These are phyloP conservation scores for Amphipyra berbera DNA, from an alignment of 2,888 invertebrate species.

Conservation along the genomic window DNA sequence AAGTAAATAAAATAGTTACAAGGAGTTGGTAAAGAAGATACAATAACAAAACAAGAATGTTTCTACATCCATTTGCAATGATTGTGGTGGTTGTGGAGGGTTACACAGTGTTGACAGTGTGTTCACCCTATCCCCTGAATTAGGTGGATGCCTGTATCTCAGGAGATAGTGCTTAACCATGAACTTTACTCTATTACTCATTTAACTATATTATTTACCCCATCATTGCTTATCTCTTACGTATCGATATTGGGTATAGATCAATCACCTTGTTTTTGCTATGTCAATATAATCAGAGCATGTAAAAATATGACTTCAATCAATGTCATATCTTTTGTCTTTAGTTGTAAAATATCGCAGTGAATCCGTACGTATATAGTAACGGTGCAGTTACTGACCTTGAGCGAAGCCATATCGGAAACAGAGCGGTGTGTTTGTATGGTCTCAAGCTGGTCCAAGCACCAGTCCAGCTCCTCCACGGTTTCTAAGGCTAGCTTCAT, in stretches of 20 bases:
- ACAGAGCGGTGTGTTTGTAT: conserved; percentile 99
- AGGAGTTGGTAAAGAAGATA: no score
- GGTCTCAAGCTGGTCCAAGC: conserved; percentile 99
- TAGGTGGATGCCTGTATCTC: no score
- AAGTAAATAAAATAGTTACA: no score
- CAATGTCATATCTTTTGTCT: conserved; percentile 19
- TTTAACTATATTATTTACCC: not conserved
- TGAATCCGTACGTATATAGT: conserved; percentile 46
- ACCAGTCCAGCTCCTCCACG: conserved; percentile 99
- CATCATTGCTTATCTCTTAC: conserved; percentile 29
- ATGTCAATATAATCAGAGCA: conserved; percentile 28
- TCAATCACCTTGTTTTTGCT: conserved; percentile 42
- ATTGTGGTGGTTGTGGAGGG: no score
- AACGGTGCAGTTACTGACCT: conserved; percentile 91
- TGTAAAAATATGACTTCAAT: conserved; percentile 16
- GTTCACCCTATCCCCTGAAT: no score
- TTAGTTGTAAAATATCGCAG: conserved; percentile 13
- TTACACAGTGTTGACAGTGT: no score
- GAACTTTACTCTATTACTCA: no score
- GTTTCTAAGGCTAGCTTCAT: conserved; percentile 98
- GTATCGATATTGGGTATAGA: conserved; percentile 37
- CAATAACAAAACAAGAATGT: no score
- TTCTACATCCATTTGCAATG: no score
- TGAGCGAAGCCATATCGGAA: conserved; percentile 99
- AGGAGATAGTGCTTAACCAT: no score